Percentiles rank a stretch among this genome's conserved stretches.
Conservation (phyloP, 2,113 vertebrate genomes). For the Sceloporus undulatus region DNA sequence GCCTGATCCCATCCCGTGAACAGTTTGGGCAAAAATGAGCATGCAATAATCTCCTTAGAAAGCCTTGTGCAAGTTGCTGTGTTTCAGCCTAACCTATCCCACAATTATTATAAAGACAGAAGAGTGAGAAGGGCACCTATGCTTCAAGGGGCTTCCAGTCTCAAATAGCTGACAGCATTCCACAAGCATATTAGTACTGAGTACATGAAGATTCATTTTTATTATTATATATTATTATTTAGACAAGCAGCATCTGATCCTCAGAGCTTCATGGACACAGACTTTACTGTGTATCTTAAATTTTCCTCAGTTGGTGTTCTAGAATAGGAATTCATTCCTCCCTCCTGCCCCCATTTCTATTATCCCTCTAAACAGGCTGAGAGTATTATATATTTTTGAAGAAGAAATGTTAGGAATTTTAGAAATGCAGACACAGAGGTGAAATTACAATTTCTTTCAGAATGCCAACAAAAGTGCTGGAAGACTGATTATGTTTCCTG, state of each 20-base stretch:
- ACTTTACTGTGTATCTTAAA: constrained; percentile 31
- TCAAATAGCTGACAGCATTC: not conserved
- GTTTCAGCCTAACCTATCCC: not conserved
- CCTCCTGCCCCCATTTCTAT: constrained; percentile 1
- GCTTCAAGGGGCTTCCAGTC: not conserved
- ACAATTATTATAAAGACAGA: not conserved
- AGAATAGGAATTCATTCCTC: constrained; percentile 53
- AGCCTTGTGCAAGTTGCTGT: not conserved
- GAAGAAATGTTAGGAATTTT: constrained; percentile 86
- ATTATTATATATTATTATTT: not conserved
- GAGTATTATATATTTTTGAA: constrained; percentile 68
- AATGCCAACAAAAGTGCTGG: constrained; percentile 83
- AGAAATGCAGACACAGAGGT: constrained; percentile 84
- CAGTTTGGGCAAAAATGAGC: too few species aligned
- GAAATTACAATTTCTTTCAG: constrained; percentile 85
- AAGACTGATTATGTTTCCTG: constrained; percentile 85
- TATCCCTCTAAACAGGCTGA: constrained; percentile 67
- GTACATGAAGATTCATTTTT: not conserved
- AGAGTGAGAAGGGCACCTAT: not conserved
- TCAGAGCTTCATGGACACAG: constrained; percentile 4
- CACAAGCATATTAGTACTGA: rapidly evolving
- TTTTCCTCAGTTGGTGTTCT: constrained; percentile 17
- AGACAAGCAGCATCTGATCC: rapidly evolving
- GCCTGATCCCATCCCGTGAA: too few species aligned
- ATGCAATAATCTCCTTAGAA: not conserved